Percentiles rank a stretch among this genome's conserved stretches.
These are phyloP conservation scores for Andrena chrysosceles DNA, from an alignment of 2,888 invertebrate genomes.

Conservation along the genomic window DNA sequence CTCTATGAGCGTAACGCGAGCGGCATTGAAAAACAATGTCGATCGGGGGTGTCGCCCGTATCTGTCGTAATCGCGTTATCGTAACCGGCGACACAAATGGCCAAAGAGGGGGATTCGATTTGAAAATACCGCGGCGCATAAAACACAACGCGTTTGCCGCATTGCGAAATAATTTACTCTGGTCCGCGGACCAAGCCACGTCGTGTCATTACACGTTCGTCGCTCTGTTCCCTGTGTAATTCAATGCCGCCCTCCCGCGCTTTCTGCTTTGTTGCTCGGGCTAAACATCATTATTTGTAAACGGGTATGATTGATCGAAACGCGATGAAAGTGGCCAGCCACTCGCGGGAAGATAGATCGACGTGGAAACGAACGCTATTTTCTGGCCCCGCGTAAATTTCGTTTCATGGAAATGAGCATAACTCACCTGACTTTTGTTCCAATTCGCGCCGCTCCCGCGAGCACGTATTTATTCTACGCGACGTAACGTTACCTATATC, in stretches of 20 bases:
- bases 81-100: constrained; percentile 32
- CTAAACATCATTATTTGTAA: constrained; percentile 70
- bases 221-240: constrained; percentile 56
- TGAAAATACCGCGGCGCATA: constrained; percentile 57
- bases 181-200: constrained; percentile 1
- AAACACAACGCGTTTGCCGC: constrained; percentile 61
- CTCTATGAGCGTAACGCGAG: constrained; percentile 41
- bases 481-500: not conserved
- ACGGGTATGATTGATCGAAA: constrained; percentile 68
- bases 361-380: constrained; percentile 51
- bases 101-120: constrained; percentile 61
- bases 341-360: constrained; percentile 40
- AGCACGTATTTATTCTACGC: constrained; percentile 19
- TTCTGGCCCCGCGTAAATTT: constrained; percentile 39
- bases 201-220: constrained; percentile 64
- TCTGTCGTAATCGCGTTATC: constrained; percentile 58
- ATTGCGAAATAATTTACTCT: constrained; percentile 67
- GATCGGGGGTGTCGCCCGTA: constrained; percentile 1
- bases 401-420: constrained; percentile 25
- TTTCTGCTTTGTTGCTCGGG: constrained; percentile 62
- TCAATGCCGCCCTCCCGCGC: constrained; percentile 49
- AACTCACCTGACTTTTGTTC: constrained; percentile 42
- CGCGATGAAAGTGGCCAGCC: constrained; percentile 50
- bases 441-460: not conserved
- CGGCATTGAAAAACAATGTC: constrained; percentile 47